Evolutionary conservation across 2,888 invertebrate species (phyloP).

Genomic region (Stratiomys singularior): DNA sequence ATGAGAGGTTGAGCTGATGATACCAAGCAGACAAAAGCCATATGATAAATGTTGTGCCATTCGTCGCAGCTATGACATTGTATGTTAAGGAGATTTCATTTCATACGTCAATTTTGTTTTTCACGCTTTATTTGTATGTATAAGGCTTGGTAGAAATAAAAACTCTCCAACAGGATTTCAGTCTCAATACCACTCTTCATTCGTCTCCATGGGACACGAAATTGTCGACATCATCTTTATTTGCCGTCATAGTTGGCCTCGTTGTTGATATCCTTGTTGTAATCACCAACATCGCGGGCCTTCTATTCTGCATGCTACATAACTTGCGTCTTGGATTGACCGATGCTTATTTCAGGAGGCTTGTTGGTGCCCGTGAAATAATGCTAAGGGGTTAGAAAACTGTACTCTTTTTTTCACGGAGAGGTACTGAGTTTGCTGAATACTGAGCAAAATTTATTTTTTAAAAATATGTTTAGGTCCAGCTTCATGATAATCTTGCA

Average conservation of each 20-base stretch:
- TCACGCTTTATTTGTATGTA: conserved; percentile 9
- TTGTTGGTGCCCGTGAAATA: too few species aligned
- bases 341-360: too few species aligned
- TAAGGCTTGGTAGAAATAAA: not conserved
- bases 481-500: too few species aligned
- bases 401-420: too few species aligned
- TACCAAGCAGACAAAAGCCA: not conserved
- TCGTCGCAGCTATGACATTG: conserved; percentile 4
- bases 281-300: not conserved
- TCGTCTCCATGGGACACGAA: not conserved
- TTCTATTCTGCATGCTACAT: too few species aligned
- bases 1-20: too few species aligned
- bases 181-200: not conserved
- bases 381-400: too few species aligned
- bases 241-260: not conserved
- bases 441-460: too few species aligned
- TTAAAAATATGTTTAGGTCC: too few species aligned
- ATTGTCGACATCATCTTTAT: not conserved
- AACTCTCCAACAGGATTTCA: not conserved
- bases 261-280: not conserved
- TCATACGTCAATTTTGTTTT: not conserved
- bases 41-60: not conserved
- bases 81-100: not conserved
- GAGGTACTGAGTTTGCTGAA: too few species aligned
- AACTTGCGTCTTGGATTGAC: too few species aligned